Conservation (phyloP, 2,888 invertebrate species). For the Ichneumoninae sp. region DNA sequence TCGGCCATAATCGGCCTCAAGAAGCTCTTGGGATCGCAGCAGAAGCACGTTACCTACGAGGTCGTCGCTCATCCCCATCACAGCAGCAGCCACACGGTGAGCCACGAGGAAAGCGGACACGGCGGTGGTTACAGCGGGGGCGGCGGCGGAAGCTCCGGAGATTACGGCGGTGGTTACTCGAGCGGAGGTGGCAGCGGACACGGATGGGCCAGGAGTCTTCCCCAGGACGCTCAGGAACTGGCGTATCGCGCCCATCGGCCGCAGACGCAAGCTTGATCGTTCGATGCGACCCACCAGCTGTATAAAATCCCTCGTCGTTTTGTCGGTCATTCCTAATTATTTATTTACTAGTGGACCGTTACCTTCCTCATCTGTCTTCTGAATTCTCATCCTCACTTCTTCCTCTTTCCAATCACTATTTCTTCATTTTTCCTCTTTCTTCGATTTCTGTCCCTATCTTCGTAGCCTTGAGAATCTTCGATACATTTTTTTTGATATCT, state of each 20-base stretch:
- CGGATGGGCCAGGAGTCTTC: constrained; percentile 90
- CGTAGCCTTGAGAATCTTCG: constrained; percentile 1
- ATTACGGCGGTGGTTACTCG: constrained; percentile 86
- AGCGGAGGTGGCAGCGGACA: constrained; percentile 87
- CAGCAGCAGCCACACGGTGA: constrained; percentile 88
- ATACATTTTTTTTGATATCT: constrained; percentile 3
- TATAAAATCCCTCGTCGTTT: constrained; percentile 40
- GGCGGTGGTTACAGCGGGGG: constrained; percentile 85
- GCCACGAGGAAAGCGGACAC: constrained; percentile 88
- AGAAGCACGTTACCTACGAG: constrained; percentile 95
- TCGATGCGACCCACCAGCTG: constrained; percentile 35
- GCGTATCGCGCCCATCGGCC: constrained; percentile 93
- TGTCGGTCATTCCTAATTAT: constrained; percentile 46
- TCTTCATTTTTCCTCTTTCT: constrained; percentile 13
- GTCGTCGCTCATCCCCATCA: constrained; percentile 94
- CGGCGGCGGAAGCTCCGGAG: constrained; percentile 87
- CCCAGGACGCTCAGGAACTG: constrained; percentile 88
- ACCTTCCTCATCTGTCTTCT: constrained; percentile 17
- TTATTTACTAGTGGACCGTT: constrained; percentile 35
- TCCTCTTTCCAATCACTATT: constrained; percentile 10
- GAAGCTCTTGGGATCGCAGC: constrained; percentile 90
- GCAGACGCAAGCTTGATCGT: constrained; percentile 82
- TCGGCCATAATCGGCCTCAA: constrained; percentile 94
- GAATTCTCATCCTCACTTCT: not conserved
- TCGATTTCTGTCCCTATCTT: constrained; percentile 32